These are phyloP conservation scores for Sebastes fasciatus DNA, from an alignment of 2,113 vertebrate genomes.

Conservation along the genomic window DNA sequence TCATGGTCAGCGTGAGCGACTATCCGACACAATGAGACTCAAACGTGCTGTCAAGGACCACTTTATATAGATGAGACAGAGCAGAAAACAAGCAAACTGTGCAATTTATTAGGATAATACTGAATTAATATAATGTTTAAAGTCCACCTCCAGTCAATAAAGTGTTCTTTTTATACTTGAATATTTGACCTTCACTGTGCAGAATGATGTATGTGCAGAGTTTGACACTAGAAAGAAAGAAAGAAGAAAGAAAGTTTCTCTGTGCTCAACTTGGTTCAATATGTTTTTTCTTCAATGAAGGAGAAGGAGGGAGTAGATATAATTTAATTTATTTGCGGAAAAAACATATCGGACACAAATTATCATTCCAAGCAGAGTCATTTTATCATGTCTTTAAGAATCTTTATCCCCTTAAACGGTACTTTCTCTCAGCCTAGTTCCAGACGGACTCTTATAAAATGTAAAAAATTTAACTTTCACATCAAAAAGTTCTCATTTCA, in stretches of 20 bases:
- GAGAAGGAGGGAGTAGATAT: background rate
- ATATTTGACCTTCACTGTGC: background rate
- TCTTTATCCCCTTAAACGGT: background rate
- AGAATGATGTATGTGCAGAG: background rate
- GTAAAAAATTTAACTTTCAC: background rate
- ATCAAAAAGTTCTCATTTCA: background rate
- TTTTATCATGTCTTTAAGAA: background rate
- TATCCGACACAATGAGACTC: slow-evolving; percentile 30
- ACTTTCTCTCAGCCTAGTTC: background rate
- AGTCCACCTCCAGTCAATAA: background rate
- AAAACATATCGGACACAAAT: background rate
- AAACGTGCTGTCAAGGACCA: background rate
- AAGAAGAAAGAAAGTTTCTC: background rate
- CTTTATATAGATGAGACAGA: slow-evolving; percentile 9
- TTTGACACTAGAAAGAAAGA: background rate
- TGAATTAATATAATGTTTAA: background rate
- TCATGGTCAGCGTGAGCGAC: slow-evolving; percentile 22
- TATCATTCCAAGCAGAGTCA: background rate
- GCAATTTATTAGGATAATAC: background rate
- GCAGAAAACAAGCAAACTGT: background rate
- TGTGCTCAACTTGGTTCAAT: background rate
- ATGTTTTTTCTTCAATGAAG: background rate
- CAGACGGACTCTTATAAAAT: background rate
- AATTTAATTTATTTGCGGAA: background rate
- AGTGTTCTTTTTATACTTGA: background rate